Conservation (phyloP, 2,797 vertebrate species). For the Sardinella longiceps region DNA sequence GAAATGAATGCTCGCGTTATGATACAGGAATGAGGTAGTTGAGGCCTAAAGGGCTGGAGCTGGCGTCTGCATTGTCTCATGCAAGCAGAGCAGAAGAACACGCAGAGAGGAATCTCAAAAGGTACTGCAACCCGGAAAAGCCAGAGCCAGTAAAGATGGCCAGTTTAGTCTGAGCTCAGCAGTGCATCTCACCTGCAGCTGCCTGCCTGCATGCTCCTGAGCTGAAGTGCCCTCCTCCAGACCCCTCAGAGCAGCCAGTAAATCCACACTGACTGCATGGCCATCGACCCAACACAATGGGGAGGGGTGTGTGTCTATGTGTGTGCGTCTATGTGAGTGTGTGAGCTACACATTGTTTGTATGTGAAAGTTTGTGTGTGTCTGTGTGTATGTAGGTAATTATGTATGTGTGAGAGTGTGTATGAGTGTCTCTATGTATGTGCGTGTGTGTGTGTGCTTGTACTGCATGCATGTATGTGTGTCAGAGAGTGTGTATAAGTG, state of each 20-base stretch:
- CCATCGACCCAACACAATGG: background rate
- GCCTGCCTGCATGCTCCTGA: background rate
- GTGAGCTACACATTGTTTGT: too few relatives aligned
- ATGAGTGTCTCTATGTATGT: background rate
- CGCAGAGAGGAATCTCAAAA: background rate
- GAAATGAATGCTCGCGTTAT: background rate
- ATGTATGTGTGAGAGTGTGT: too few relatives aligned
- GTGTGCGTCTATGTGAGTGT: background rate
- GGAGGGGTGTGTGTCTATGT: background rate
- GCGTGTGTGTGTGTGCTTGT: too few relatives aligned
- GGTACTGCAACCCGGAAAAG: background rate
- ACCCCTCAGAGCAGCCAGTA: background rate
- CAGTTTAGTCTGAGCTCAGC: background rate
- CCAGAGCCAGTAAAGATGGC: too few relatives aligned
- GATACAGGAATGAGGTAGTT: background rate
- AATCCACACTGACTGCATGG: background rate
- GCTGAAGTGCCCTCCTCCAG: background rate
- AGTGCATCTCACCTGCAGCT: background rate
- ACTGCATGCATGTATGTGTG: too few relatives aligned
- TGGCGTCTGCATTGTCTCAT: background rate
- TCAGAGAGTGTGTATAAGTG: background rate
- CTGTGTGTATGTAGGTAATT: background rate
- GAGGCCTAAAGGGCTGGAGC: background rate
- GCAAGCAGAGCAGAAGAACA: background rate
- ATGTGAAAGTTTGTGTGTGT: too few relatives aligned